phyloP scores from a whole-genome alignment of 2,888 invertebrate genomes.

The Phalera bucephala region DNA sequence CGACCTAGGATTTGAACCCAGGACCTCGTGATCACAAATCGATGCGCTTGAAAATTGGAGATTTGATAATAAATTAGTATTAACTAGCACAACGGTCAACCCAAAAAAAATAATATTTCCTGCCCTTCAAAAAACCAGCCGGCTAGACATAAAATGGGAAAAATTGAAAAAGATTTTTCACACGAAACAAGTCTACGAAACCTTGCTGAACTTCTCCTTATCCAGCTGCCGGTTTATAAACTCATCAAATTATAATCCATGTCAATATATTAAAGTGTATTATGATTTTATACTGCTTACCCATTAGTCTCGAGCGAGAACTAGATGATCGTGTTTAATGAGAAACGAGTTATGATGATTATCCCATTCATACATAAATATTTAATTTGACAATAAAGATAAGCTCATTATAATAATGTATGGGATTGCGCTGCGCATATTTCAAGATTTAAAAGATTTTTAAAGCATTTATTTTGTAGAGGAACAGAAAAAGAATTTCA shows the following conservation, averaged over 20 bases:
- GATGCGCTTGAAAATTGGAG: too few relatives aligned
- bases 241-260: neutral
- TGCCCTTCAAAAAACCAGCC: neutral
- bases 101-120: too few relatives aligned
- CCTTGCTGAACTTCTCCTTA: too few relatives aligned
- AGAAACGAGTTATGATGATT: neutral
- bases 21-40: too few relatives aligned
- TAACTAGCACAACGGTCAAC: too few relatives aligned
- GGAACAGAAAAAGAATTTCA: too few relatives aligned
- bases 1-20: too few relatives aligned
- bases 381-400: neutral
- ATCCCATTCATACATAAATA: conserved; percentile 5
- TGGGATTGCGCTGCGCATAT: neutral
- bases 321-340: conserved; percentile 1
- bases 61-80: too few relatives aligned
- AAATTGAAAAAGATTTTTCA: neutral
- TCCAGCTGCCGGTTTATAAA: neutral
- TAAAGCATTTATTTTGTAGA: too few relatives aligned
- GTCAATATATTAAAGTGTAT: neutral
- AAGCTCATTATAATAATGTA: neutral
- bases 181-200: too few relatives aligned
- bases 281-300: neutral
- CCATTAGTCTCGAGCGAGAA: neutral
- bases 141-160: neutral
- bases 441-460: neutral